Percentiles rank a stretch among this genome's conserved stretches.
Conservation (phyloP, 2,888 invertebrate genomes). For the Catonia carolina region DNA sequence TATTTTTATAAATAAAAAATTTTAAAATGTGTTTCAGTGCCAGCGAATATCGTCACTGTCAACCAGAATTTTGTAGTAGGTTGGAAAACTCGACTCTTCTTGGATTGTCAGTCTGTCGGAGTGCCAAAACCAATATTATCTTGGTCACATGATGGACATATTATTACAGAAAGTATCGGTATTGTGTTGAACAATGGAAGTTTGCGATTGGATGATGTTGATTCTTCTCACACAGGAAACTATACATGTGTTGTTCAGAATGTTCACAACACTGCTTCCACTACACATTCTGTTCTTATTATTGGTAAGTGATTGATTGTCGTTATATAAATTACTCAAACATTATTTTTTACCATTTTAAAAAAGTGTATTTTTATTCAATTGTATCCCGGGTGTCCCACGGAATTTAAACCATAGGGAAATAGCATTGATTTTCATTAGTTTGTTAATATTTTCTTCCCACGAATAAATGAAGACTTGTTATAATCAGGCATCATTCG, state of each 20-base stretch:
- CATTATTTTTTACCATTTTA: too few relatives aligned
- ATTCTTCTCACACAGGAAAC: constrained; percentile 19
- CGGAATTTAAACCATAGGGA: too few relatives aligned
- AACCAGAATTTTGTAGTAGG: constrained; percentile 17
- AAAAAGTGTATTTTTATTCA: too few relatives aligned
- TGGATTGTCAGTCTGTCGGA: constrained; percentile 22
- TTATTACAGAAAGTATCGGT: neutral
- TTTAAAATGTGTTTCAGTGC: neutral
- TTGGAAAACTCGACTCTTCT: constrained; percentile 12
- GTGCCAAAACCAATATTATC: constrained; percentile 21
- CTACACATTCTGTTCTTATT: constrained; percentile 18
- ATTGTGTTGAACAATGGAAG: neutral
- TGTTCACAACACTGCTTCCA: constrained; percentile 16
- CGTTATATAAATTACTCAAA: too few relatives aligned
- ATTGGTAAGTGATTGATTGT: constrained; percentile 20
- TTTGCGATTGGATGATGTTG: neutral
- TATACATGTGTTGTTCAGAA: constrained; percentile 24
- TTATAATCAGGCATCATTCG: too few relatives aligned
- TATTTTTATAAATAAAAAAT: neutral
- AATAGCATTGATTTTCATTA: too few relatives aligned
- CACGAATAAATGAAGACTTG: too few relatives aligned
- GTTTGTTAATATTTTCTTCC: too few relatives aligned
- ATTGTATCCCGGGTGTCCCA: too few relatives aligned
- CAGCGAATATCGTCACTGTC: constrained; percentile 13
- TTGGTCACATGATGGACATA: constrained; percentile 13